Conservation (phyloP, 2,113 vertebrate species). For the Pholis gunnellus region DNA sequence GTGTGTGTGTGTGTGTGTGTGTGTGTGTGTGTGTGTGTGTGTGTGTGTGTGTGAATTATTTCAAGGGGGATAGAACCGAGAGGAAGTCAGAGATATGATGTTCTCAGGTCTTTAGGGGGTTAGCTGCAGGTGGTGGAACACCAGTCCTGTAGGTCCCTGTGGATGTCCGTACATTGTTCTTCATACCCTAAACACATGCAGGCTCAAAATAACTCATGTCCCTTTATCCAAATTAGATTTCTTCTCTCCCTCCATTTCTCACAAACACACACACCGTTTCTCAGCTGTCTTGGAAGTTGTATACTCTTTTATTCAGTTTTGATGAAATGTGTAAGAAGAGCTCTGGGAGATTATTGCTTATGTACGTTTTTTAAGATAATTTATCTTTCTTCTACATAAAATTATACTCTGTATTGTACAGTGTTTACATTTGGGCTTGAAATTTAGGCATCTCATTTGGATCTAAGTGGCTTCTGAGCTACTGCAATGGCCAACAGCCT, state of each 20-base stretch:
- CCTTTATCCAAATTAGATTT: slow-evolving; percentile 45
- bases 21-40: slow-evolving; percentile 15
- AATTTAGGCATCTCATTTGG: neutral
- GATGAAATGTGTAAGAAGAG: neutral
- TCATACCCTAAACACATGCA: slow-evolving; percentile 45
- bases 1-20: slow-evolving; percentile 16
- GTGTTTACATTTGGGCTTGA: neutral
- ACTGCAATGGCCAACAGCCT: neutral
- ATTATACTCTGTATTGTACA: neutral
- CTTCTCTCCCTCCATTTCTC: neutral
- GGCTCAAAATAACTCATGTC: slow-evolving; percentile 46
- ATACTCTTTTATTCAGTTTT: neutral
- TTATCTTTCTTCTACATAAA: neutral
- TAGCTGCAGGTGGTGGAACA: slow-evolving; percentile 60
- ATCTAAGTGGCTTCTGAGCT: neutral
- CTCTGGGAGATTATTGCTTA: neutral
- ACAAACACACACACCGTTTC: neutral
- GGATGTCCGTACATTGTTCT: slow-evolving; percentile 54
- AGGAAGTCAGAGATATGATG: slow-evolving; percentile 52
- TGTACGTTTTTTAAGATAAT: neutral
- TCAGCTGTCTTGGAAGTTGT: neutral
- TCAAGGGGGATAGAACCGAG: slow-evolving; percentile 35
- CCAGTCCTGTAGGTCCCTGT: slow-evolving; percentile 61
- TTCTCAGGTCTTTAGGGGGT: slow-evolving; percentile 54
- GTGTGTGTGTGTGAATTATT: slow-evolving; percentile 26